Percentiles rank a stretch among this genome's conserved stretches.
Evolutionary conservation across 2,797 vertebrate species (phyloP).

Genomic region (Labeo calbasu): DNA sequence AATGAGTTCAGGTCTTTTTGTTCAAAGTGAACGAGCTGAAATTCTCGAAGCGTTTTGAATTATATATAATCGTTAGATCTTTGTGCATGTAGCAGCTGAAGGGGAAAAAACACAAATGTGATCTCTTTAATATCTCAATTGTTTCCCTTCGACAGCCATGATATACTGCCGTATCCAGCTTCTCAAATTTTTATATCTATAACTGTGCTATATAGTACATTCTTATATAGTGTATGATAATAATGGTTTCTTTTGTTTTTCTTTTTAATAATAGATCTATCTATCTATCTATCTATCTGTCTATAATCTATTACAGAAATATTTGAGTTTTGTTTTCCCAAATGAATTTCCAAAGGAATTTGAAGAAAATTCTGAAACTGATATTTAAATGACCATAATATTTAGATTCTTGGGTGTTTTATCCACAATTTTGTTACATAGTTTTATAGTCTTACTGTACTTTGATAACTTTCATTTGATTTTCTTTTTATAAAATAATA

Average conservation of each 20-base stretch:
- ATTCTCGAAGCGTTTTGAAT: conserved; percentile 17
- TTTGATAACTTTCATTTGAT: not conserved
- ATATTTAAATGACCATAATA: not conserved
- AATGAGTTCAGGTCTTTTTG: conserved; percentile 7
- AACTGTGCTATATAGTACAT: not conserved
- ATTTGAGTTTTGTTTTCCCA: not conserved
- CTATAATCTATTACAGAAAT: no score
- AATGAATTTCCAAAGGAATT: not conserved
- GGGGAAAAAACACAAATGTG: not conserved
- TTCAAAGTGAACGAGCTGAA: conserved; percentile 20
- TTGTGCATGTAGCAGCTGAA: not conserved
- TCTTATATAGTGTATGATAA: not conserved
- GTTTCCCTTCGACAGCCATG: not conserved
- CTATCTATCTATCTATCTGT: no score
- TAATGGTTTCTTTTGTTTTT: not conserved
- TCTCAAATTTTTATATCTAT: not conserved
- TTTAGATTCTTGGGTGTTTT: not conserved
- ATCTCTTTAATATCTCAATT: conserved; percentile 2
- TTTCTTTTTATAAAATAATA: not conserved
- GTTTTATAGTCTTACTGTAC: not conserved
- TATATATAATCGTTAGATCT: conserved; percentile 16
- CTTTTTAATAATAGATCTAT: not conserved
- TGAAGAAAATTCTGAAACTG: not conserved
- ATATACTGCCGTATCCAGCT: not conserved
- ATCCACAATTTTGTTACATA: not conserved